phyloP scores from a whole-genome alignment of 2,888 invertebrate species.

The Shargacucullia verbasci region DNA sequence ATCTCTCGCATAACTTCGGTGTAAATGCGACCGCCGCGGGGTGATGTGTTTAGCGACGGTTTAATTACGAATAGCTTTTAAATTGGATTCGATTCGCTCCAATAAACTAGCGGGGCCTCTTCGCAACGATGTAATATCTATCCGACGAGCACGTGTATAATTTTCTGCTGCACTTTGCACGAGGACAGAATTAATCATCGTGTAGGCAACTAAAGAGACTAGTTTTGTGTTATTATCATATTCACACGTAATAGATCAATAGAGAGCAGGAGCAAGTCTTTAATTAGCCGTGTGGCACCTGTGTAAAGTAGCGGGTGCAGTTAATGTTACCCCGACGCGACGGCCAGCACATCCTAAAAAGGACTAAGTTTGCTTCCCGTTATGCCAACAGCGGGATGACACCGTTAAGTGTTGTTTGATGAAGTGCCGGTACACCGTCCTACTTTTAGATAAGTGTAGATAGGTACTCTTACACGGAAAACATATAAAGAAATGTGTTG shows the following conservation, averaged over 20 bases:
- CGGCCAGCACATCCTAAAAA: conserved; percentile 77
- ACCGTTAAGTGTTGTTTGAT: conserved; percentile 72
- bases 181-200: conserved; percentile 58
- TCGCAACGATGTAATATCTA: conserved; percentile 43
- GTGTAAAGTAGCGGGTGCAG: conserved; percentile 63
- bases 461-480: conserved; percentile 33
- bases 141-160: conserved; percentile 56
- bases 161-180: conserved; percentile 61
- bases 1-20: conserved; percentile 18
- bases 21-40: conserved; percentile 34
- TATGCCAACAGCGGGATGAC: conserved; percentile 70
- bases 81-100: conserved; percentile 78
- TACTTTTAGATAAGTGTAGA: conserved; percentile 31
- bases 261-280: conserved; percentile 51
- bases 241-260: conserved; percentile 48
- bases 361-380: conserved; percentile 82
- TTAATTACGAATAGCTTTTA: conserved; percentile 78
- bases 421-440: conserved; percentile 50
- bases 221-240: conserved; percentile 53
- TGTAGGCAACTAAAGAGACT: conserved; percentile 37
- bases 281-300: conserved; percentile 69
- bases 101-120: conserved; percentile 68
- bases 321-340: conserved; percentile 61
- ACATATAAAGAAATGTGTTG: conserved; percentile 23
- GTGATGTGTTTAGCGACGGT: conserved; percentile 67